Evolutionary conservation across 2,797 vertebrate genomes (phyloP).

Genomic region (Benthosema pterotum): DNA sequence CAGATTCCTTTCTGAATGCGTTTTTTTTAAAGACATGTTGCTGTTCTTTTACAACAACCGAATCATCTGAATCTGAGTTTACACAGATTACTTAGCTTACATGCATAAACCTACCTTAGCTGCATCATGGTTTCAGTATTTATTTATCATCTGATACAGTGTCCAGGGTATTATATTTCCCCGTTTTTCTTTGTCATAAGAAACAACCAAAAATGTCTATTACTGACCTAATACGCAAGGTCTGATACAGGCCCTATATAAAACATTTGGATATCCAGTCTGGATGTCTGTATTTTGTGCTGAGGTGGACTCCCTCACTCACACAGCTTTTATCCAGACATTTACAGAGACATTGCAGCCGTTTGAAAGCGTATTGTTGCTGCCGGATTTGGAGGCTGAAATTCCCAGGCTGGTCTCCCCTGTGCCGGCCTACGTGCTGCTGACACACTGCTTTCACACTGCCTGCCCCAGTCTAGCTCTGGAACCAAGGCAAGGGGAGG

Average conservation of each 20-base stretch:
- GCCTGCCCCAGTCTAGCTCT: constrained; percentile 42
- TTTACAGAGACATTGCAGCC: constrained; percentile 58
- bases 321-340: constrained; percentile 51
- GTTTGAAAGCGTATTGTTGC: constrained; percentile 58
- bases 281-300: constrained; percentile 15
- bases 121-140: too few relatives aligned
- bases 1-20: too few relatives aligned
- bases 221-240: too few relatives aligned
- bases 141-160: too few relatives aligned
- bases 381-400: constrained; percentile 55
- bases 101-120: too few relatives aligned
- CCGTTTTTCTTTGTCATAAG: too few relatives aligned
- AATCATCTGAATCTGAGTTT: too few relatives aligned
- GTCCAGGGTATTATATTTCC: too few relatives aligned
- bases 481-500: constrained; percentile 45
- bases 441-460: constrained; percentile 51
- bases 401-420: constrained; percentile 55
- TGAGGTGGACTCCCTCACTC: constrained; percentile 48
- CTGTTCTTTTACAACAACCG: too few relatives aligned
- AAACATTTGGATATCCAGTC: constrained; percentile 20
- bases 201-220: too few relatives aligned
- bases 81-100: too few relatives aligned
- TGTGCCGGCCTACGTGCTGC: constrained; percentile 49
- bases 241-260: neutral
- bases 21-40: too few relatives aligned